Evolutionary conservation across 2,113 vertebrate genomes (phyloP), one percentile per base, ranked within the genome.

Genomic region (Hyaena hyaena): DNA sequence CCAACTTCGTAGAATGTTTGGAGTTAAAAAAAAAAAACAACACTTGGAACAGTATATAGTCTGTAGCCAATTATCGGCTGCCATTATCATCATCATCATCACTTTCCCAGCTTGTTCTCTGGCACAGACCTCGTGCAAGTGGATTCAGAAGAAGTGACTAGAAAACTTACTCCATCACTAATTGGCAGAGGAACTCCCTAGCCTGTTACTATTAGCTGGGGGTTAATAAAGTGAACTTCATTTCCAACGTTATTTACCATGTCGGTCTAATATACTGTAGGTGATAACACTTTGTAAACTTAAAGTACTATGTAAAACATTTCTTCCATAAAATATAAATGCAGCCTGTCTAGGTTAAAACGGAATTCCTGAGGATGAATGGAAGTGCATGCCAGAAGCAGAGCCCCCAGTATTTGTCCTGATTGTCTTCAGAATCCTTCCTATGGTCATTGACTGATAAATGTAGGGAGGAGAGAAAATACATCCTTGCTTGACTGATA

Each of bases 341-440:
- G 43, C 63, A 63, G 16, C 53, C 50, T 77, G 80, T 90, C 31
- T 48, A 28, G 39, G 35, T 91, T 89, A 95, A 93, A 87, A 68
- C 6, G 73, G 61, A 71, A 48, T 97, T 90, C 39, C 69, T 77
- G 19, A 84, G 35, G 9, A 55, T 89, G 28, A 84, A 96, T 55
- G 8, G 5, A 93, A 63, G 53, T 74, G 12, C 31, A 24, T 35
- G 35, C 4, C 15, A 53, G 19, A 77, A 81, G 76, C 71, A 81
- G 53, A 91, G 63, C 23, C 79, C 39, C 33, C n/a, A 35, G 2
- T 76, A 63, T 83, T 88, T 90, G 73, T 93, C 23, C 35, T 14
- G 45, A 65, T 85, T 92, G 14, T 93, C 73, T 86, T 94, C 74
- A 74, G 35, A 91, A 82, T 82, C 69, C 10, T 91, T 86, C 16